phyloP scores from a whole-genome alignment of 2,797 vertebrate genomes.

The Calcarius lapponicus region DNA sequence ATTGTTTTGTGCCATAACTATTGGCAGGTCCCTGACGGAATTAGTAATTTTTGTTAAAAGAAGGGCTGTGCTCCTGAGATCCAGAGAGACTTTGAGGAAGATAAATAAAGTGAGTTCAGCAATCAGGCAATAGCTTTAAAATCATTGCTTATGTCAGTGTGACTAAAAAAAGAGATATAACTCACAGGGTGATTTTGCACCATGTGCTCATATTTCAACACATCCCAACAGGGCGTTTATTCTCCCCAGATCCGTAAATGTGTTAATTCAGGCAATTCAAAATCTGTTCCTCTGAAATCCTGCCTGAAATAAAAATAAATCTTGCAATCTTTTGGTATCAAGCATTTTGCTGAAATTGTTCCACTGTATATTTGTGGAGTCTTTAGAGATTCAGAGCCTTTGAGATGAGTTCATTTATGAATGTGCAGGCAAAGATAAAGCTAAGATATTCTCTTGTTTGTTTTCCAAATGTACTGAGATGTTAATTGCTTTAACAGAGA shows the following conservation, averaged over 20 bases:
- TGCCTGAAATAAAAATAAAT: neutral
- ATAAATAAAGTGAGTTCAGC: neutral
- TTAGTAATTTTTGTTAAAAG: neutral
- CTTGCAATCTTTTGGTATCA: neutral
- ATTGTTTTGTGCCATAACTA: neutral
- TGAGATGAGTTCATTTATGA: neutral
- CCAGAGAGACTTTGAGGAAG: neutral
- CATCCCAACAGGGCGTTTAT: neutral
- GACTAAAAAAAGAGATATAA: conserved; percentile 14
- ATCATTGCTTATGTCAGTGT: neutral
- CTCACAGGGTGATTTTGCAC: neutral
- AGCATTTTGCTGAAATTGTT: neutral
- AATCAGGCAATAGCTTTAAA: neutral
- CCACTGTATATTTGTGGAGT: neutral
- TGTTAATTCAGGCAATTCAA: neutral
- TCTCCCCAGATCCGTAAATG: neutral
- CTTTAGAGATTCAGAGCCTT: neutral
- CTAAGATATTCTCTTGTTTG: neutral
- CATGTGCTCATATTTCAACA: neutral
- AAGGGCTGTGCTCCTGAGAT: neutral
- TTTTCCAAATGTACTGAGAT: neutral
- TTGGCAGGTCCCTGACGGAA: neutral
- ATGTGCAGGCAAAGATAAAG: neutral
- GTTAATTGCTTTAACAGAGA: neutral
- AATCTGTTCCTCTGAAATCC: neutral